These are phyloP conservation scores for Eucidaris tribuloides DNA, from an alignment of 35 echinoderm and acorn worm species.

Conservation along the genomic window DNA sequence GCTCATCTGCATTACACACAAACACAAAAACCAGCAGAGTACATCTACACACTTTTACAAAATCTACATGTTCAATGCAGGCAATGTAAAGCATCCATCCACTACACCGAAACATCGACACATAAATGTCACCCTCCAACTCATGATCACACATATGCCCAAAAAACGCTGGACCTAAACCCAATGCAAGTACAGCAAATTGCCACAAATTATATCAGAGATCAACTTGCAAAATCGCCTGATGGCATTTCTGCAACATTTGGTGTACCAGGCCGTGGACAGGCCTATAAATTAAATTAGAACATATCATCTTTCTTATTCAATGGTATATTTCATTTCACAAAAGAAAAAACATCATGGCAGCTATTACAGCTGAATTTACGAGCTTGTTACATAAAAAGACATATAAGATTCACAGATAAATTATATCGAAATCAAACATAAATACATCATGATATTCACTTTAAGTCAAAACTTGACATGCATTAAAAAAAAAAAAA, in stretches of 20 bases:
- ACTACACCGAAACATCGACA: background rate
- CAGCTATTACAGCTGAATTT: too few species aligned
- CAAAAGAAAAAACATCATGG: too few species aligned
- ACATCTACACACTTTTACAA: background rate
- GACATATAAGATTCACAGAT: too few species aligned
- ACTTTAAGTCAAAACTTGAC: too few species aligned
- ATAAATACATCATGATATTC: too few species aligned
- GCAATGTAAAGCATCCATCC: background rate
- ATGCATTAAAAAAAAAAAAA: too few species aligned
- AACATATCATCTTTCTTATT: too few species aligned
- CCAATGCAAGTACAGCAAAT: background rate
- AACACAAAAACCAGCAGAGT: background rate
- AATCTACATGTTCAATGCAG: background rate
- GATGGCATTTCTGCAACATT: background rate
- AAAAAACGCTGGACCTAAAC: background rate
- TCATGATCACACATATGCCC: background rate
- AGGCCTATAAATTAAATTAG: too few species aligned
- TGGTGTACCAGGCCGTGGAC: background rate
- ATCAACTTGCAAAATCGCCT: background rate
- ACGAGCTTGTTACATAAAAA: too few species aligned
- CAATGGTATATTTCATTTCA: too few species aligned
- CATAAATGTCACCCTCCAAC: background rate
- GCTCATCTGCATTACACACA: background rate
- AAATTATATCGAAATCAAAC: too few species aligned
- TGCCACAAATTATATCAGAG: background rate